Percentiles rank a stretch among this genome's conserved stretches.
Evolutionary conservation across 2,888 invertebrate species (phyloP).

Genomic region (Byasa hedistus): DNA sequence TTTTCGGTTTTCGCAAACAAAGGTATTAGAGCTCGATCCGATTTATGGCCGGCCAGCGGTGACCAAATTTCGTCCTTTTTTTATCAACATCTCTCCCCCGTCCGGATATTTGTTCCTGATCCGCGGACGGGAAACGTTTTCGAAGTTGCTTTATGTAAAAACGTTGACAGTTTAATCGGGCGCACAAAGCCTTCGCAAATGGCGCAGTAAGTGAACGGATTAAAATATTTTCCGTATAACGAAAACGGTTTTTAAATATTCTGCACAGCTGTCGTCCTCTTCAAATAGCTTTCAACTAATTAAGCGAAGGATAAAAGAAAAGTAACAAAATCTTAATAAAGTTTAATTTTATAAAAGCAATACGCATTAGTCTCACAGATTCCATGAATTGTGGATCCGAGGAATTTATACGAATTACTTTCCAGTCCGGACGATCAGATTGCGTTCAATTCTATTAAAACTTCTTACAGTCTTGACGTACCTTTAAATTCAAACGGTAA

Average conservation of each 20-base stretch:
- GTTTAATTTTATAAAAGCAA: constrained; percentile 26
- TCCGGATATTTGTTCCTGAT: constrained; percentile 30
- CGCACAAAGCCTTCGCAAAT: constrained; percentile 19
- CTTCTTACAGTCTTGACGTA: constrained; percentile 69
- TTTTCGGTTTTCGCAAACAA: constrained; percentile 75
- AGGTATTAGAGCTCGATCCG: constrained; percentile 69
- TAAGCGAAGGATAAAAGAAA: no score
- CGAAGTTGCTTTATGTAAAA: constrained; percentile 27
- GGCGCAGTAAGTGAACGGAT: neutral
- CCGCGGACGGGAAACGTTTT: constrained; percentile 29
- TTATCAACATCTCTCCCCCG: constrained; percentile 26
- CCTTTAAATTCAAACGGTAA: constrained; percentile 77
- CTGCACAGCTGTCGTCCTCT: no score
- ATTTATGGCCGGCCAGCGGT: constrained; percentile 61
- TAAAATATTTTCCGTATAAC: constrained; percentile 4
- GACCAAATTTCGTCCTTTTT: constrained; percentile 35
- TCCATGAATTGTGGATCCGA: constrained; percentile 27
- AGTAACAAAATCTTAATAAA: neutral
- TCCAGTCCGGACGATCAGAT: constrained; percentile 66
- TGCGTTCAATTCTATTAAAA: constrained; percentile 73
- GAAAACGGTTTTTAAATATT: neutral
- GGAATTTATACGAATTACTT: constrained; percentile 38
- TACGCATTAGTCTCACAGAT: constrained; percentile 22
- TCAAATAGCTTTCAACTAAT: no score
- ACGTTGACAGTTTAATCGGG: constrained; percentile 29